Evolutionary conservation across 2,113 vertebrate species (phyloP).

Genomic region (Odocoileus hemionus): DNA sequence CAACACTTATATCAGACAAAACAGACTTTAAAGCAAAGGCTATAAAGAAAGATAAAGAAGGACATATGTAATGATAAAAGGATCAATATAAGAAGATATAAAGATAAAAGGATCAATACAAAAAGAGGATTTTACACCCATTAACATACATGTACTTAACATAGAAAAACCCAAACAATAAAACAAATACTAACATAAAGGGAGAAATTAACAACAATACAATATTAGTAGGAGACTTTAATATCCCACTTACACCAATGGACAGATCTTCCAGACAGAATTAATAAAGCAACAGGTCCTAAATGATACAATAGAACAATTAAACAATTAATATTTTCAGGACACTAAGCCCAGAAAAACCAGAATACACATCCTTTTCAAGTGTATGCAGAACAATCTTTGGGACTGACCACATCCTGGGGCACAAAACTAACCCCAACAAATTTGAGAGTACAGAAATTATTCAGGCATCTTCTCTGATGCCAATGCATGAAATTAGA

Average conservation of each 20-base stretch:
- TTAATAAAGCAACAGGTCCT: background rate
- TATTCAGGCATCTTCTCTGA: background rate
- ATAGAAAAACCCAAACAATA: background rate
- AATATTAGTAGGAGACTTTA: background rate
- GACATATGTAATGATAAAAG: background rate
- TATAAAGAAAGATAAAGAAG: background rate
- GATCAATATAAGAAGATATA: background rate
- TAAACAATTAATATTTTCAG: background rate
- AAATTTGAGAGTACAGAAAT: background rate
- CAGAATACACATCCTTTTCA: too few relatives aligned
- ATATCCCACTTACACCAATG: background rate
- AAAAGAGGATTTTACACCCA: background rate
- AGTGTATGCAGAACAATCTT: too few relatives aligned
- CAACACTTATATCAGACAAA: background rate
- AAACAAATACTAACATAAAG: background rate
- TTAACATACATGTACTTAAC: background rate
- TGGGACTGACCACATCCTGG: too few relatives aligned
- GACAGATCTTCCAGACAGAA: background rate
- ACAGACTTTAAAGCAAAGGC: background rate
- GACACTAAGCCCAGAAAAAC: background rate
- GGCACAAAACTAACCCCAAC: background rate
- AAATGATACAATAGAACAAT: background rate
- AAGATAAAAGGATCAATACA: background rate
- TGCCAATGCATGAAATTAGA: background rate
- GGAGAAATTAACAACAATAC: background rate